Conservation (phyloP, 2,113 vertebrate species). For the Sphaerodactylus townsendi region DNA sequence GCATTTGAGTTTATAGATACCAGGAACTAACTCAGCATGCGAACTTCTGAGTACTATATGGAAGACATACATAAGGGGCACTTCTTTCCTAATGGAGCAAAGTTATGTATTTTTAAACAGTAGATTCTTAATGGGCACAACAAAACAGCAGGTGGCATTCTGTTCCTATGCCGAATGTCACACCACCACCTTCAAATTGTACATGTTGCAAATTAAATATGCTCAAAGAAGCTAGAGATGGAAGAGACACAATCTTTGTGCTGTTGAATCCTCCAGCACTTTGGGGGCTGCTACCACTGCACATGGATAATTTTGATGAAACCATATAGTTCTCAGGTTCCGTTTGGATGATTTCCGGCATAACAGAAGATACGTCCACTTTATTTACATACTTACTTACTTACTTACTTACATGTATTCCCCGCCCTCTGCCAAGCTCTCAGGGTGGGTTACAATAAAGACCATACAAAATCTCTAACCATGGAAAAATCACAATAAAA, state of each 20-base stretch:
- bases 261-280: not conserved
- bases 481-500: too few relatives aligned
- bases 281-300: not conserved
- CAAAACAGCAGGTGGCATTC: slow-evolving; percentile 9
- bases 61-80: not conserved
- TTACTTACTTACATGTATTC: too few relatives aligned
- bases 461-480: too few relatives aligned
- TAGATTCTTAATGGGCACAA: not conserved
- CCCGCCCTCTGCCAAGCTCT: too few relatives aligned
- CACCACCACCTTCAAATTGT: not conserved
- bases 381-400: too few relatives aligned
- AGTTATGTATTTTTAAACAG: slow-evolving; percentile 17
- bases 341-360: too few relatives aligned
- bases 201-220: not conserved
- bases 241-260: not conserved
- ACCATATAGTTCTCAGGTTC: not conserved
- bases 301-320: not conserved
- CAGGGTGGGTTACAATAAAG: too few relatives aligned
- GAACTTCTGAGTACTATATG: not conserved
- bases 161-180: not conserved
- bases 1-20: not conserved
- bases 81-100: slow-evolving; percentile 1
- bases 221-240: not conserved
- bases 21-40: slow-evolving; percentile 12
- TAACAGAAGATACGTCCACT: too few relatives aligned